Evolutionary conservation across 1,140 invertebrate genomes (phyloP).

Genomic region (Heliconius hewitsoni): DNA sequence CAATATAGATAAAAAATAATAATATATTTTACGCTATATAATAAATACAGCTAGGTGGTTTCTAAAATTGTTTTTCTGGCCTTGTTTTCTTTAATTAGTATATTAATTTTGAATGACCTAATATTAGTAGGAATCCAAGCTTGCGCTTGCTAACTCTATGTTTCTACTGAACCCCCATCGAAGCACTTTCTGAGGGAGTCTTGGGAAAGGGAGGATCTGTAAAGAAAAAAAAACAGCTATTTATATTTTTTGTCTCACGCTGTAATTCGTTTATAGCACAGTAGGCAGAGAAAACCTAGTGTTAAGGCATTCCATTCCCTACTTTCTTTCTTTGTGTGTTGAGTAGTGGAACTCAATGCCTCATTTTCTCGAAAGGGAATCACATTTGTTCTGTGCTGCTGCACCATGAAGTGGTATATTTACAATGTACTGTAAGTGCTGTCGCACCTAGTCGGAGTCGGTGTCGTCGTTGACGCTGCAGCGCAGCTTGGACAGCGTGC

Average conservation of each 20-base stretch:
- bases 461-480: slow-evolving; percentile 69
- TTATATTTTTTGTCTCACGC: neutral
- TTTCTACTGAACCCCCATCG: slow-evolving; percentile 55
- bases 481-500: slow-evolving; percentile 73
- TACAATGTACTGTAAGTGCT: no score
- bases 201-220: neutral
- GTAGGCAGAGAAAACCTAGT: neutral
- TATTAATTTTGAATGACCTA: slow-evolving; percentile 46
- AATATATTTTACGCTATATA: neutral
- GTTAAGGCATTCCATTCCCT: no score
- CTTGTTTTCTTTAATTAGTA: slow-evolving; percentile 8
- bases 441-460: slow-evolving; percentile 61
- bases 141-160: slow-evolving; percentile 21
- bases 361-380: no score
- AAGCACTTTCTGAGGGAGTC: slow-evolving; percentile 74
- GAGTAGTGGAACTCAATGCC: no score
- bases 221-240: slow-evolving; percentile 10
- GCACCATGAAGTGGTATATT: no score
- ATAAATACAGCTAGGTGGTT: slow-evolving; percentile 14
- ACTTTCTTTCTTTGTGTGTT: no score
- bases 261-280: neutral
- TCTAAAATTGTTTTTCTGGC: slow-evolving; percentile 13
- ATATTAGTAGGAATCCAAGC: slow-evolving; percentile 66
- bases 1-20: neutral
- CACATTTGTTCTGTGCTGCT: no score